Percentiles rank a stretch among this genome's conserved stretches.
These are phyloP conservation scores for Odobenus rosmarus DNA, from an alignment of 2,113 vertebrate species.

Conservation along the genomic window DNA sequence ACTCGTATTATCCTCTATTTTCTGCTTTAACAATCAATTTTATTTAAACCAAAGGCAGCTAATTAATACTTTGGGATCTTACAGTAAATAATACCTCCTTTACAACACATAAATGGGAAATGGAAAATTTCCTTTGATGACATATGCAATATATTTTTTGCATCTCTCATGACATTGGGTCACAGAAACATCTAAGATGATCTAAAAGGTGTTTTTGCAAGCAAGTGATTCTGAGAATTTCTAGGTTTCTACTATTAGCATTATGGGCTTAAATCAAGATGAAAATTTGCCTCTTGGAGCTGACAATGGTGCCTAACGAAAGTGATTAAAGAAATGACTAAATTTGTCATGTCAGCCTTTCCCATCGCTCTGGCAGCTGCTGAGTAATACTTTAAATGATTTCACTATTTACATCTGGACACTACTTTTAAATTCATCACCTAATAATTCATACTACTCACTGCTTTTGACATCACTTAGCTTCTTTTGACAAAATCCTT, in stretches of 20 bases:
- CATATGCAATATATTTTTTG: constrained; percentile 63
- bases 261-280: constrained; percentile 82
- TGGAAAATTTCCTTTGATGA: constrained; percentile 74
- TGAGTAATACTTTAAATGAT: constrained; percentile 87
- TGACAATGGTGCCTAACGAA: constrained; percentile 85
- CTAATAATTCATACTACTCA: constrained; percentile 85
- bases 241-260: constrained; percentile 83
- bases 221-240: constrained; percentile 81
- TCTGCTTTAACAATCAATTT: constrained; percentile 89
- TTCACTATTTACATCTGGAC: constrained; percentile 87
- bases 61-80: constrained; percentile 86
- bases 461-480: constrained; percentile 81
- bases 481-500: constrained; percentile 81
- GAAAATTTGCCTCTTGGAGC: constrained; percentile 85
- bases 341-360: constrained; percentile 87
- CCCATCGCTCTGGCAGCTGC: constrained; percentile 85
- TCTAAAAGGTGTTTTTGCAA: constrained; percentile 84
- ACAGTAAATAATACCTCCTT: constrained; percentile 85
- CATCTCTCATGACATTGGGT: constrained; percentile 44
- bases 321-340: constrained; percentile 87
- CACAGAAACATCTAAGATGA: constrained; percentile 77
- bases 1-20: constrained; percentile 84
- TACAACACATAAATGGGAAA: constrained; percentile 60
- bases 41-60: constrained; percentile 83
- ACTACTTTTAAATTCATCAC: constrained; percentile 85